A percentile compares a stretch with the other conserved stretches of the same genome.
These are phyloP conservation scores for Ceyx cyanopectus DNA, from an alignment of 2,113 vertebrate genomes.

Conservation along the genomic window DNA sequence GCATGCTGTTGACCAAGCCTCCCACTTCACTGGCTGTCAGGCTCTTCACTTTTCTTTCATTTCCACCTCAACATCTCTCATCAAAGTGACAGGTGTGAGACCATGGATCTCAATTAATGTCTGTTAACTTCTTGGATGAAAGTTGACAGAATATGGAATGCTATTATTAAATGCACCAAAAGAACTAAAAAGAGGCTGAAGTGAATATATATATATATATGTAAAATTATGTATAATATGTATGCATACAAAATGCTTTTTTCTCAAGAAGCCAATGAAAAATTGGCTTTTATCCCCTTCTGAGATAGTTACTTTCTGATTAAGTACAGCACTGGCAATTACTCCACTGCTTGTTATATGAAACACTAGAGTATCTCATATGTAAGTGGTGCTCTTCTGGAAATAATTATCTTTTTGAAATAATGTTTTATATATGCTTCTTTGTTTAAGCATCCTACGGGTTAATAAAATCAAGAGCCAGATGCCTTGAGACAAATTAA, in stretches of 20 bases:
- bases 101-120: not conserved
- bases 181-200: not conserved
- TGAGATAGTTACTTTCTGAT: not conserved
- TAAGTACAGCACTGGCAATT: not conserved
- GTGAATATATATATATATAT: not conserved
- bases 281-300: not conserved
- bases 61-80: not conserved
- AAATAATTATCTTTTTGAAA: conserved; percentile 35
- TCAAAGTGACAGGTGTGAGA: not conserved
- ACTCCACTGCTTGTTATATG: not conserved
- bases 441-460: conserved; percentile 32
- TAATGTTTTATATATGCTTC: not conserved
- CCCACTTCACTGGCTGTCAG: rapidly evolving
- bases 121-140: not conserved
- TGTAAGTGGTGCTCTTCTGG: not conserved
- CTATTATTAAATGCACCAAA: not conserved
- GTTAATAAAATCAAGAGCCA: conserved; percentile 54
- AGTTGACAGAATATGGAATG: not conserved
- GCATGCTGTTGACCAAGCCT: rapidly evolving
- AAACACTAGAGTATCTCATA: not conserved
- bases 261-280: not conserved
- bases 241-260: not conserved
- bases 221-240: not conserved
- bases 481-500: conserved; percentile 27
- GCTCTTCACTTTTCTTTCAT: not conserved